Conservation (phyloP, 23 tunicate genomes). For the Styela clava region DNA sequence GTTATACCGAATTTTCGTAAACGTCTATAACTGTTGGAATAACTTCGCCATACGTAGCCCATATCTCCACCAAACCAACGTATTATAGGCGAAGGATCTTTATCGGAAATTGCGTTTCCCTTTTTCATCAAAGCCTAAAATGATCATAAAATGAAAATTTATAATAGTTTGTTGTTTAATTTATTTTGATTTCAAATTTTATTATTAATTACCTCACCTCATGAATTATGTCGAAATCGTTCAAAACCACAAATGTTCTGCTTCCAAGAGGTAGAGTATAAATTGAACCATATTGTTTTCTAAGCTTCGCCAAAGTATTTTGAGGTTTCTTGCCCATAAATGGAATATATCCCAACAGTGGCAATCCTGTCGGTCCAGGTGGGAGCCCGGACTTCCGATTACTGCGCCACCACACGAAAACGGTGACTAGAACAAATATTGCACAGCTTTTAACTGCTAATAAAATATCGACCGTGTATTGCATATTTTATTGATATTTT, state of each 20-base stretch:
- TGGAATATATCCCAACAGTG: constrained; percentile 10
- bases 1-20: constrained; percentile 25
- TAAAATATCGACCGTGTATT: neutral
- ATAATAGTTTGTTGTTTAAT: no score
- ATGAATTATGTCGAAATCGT: neutral
- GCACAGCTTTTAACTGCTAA: neutral
- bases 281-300: neutral
- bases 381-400: neutral
- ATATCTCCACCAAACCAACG: neutral
- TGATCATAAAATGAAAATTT: neutral
- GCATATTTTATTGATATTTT: no score
- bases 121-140: constrained; percentile 18
- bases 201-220: neutral
- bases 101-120: neutral
- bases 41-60: constrained; percentile 6
- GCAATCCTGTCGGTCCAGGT: neutral
- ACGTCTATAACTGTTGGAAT: constrained; percentile 3
- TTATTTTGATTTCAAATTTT: no score
- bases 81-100: neutral
- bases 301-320: neutral
- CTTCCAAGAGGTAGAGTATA: neutral
- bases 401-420: neutral
- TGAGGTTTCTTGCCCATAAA: neutral
- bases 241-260: neutral
- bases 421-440: neutral